Conservation (phyloP, 2,797 vertebrate species). For the Allobates femoralis region DNA sequence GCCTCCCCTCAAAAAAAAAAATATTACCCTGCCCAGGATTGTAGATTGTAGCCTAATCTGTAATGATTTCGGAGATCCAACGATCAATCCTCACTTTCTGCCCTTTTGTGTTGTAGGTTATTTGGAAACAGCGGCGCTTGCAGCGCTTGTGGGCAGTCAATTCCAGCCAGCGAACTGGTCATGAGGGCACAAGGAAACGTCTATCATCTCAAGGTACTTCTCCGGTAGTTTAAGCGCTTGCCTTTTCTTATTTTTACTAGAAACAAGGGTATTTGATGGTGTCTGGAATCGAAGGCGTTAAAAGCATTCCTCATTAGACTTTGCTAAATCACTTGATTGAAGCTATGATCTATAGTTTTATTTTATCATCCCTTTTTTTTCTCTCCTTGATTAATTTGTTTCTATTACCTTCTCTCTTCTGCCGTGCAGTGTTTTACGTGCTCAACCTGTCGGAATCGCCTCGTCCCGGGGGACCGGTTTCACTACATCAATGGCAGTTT, state of each 20-base stretch:
- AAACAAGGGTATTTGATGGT: neutral
- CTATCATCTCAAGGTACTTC: slow-evolving; percentile 98
- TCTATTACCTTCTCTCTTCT: slow-evolving; percentile 64
- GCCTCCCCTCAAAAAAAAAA: too few relatives aligned
- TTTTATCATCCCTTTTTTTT: slow-evolving; percentile 29
- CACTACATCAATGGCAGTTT: slow-evolving; percentile 99
- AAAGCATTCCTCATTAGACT: neutral
- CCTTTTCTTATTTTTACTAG: neutral
- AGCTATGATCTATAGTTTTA: slow-evolving; percentile 1
- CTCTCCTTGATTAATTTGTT: slow-evolving; percentile 16
- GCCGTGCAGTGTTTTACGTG: slow-evolving; percentile 93
- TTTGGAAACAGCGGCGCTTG: slow-evolving; percentile 98
- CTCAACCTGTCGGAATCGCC: slow-evolving; percentile 99
- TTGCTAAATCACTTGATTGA: neutral
- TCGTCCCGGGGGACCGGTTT: slow-evolving; percentile 98
- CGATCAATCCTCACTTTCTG: neutral
- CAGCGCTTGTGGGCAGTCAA: slow-evolving; percentile 98
- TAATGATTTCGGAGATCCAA: neutral
- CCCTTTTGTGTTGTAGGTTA: slow-evolving; percentile 83
- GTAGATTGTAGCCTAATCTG: too few relatives aligned
- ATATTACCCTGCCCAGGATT: neutral
- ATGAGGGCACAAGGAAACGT: slow-evolving; percentile 99
- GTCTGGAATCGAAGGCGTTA: neutral
- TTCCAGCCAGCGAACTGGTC: slow-evolving; percentile 97
- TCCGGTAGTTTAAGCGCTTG: neutral